Evolutionary conservation across 2,888 invertebrate genomes (phyloP).

Genomic region (Papilio demoleus): DNA sequence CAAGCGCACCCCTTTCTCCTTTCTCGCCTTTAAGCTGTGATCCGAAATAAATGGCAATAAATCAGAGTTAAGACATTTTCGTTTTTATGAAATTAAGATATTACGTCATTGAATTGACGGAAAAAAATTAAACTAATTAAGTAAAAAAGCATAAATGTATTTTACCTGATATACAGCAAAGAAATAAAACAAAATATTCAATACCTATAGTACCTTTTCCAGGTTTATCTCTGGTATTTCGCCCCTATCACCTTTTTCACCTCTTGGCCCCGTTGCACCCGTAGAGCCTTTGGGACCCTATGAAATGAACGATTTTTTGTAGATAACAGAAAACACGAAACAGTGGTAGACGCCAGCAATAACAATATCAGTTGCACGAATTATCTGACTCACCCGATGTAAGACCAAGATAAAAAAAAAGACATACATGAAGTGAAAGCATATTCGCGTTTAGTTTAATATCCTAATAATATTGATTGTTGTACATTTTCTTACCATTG

Average conservation of each 20-base stretch:
- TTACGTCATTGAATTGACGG: too few species aligned
- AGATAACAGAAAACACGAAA: not conserved
- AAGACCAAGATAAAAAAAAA: too few species aligned
- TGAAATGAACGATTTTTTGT: not conserved
- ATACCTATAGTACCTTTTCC: constrained; percentile 53
- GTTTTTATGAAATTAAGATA: too few species aligned
- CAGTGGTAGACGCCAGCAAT: too few species aligned
- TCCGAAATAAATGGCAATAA: constrained; percentile 22
- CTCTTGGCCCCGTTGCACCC: constrained; percentile 57
- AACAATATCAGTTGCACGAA: too few species aligned
- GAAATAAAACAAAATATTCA: constrained; percentile 29
- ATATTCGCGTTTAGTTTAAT: too few species aligned
- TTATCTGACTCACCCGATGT: too few species aligned
- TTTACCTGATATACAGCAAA: constrained; percentile 25
- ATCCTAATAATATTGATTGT: constrained; percentile 44
- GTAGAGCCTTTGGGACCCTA: constrained; percentile 73
- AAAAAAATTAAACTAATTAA: too few species aligned
- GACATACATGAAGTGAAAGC: too few species aligned
- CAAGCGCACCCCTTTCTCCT: constrained; percentile 61
- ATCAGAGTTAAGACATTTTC: not conserved
- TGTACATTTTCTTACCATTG: constrained; percentile 39
- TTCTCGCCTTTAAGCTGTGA: constrained; percentile 66
- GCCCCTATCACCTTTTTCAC: constrained; percentile 64
- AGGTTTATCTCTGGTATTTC: constrained; percentile 53
- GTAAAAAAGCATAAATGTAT: not conserved